phyloP scores from a whole-genome alignment of 1,140 invertebrate genomes.

The Orius laevigatus region DNA sequence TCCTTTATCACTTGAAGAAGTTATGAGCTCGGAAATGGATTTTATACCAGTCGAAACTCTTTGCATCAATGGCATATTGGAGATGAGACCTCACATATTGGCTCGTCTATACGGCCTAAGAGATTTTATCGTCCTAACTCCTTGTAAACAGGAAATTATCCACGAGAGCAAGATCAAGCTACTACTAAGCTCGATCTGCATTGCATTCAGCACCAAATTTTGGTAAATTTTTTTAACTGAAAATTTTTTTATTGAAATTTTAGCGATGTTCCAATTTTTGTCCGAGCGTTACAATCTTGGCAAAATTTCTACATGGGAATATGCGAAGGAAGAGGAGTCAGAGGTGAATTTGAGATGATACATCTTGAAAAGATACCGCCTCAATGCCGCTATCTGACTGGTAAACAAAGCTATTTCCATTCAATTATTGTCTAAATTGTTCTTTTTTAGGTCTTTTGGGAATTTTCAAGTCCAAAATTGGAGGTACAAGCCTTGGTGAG shows the following conservation, averaged over 20 bases:
- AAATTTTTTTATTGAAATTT: constrained; percentile 22
- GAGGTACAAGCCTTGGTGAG: constrained; percentile 38
- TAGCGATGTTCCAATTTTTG: constrained; percentile 67
- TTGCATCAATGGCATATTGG: constrained; percentile 34
- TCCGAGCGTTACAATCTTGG: constrained; percentile 66
- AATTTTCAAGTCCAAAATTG: constrained; percentile 65
- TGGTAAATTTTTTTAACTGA: constrained; percentile 33
- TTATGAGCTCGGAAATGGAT: constrained; percentile 47
- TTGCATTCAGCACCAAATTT: constrained; percentile 65
- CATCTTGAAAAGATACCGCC: constrained; percentile 66
- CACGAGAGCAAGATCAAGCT: constrained; percentile 70
- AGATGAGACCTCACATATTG: constrained; percentile 36
- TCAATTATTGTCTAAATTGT: background rate
- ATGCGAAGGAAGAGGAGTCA: constrained; percentile 51
- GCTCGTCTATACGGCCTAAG: constrained; percentile 63
- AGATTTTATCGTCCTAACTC: constrained; percentile 64
- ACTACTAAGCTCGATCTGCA: constrained; percentile 64
- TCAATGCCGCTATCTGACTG: constrained; percentile 65
- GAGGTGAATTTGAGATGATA: constrained; percentile 74
- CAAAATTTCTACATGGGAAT: constrained; percentile 69
- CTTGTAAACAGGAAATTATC: constrained; percentile 38
- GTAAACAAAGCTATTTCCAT: constrained; percentile 23
- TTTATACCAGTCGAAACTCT: constrained; percentile 31
- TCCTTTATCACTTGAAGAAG: constrained; percentile 33
- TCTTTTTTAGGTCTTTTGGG: constrained; percentile 42